Percentiles rank a stretch among this genome's conserved stretches.
Conservation (phyloP, 2,797 vertebrate genomes). For the Macropodus opercularis region DNA sequence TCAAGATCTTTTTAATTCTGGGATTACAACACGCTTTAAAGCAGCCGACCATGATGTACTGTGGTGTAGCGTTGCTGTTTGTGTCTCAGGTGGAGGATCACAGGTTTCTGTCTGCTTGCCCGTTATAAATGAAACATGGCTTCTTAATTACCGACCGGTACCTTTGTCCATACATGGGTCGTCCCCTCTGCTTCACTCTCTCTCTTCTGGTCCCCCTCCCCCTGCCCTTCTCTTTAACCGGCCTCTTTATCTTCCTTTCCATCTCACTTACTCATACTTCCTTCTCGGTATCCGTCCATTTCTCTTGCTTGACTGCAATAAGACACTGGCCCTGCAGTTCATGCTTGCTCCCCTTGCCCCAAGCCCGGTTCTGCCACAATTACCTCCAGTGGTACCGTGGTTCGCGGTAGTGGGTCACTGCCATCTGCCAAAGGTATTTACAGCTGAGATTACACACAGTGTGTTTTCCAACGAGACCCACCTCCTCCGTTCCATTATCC, state of each 20-base stretch:
- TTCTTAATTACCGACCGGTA: conserved; percentile 73
- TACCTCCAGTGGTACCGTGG: conserved; percentile 71
- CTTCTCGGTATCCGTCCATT: conserved; percentile 51
- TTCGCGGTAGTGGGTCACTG: conserved; percentile 72
- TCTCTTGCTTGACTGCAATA: conserved; percentile 73
- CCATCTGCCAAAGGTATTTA: conserved; percentile 72
- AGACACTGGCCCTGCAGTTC: conserved; percentile 75
- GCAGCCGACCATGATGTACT: conserved; percentile 21
- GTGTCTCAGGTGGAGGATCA: conserved; percentile 64
- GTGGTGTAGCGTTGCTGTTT: conserved; percentile 52
- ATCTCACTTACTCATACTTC: conserved; percentile 59
- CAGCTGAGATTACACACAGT: conserved; percentile 76
- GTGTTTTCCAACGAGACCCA: conserved; percentile 40
- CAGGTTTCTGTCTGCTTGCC: conserved; percentile 58
- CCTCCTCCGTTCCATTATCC: conserved; percentile 44
- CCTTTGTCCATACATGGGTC: conserved; percentile 63
- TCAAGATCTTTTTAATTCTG: no score
- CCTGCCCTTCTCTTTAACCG: neutral
- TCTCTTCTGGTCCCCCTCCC: conserved; percentile 10
- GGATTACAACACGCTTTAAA: conserved; percentile 37
- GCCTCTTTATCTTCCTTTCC: conserved; percentile 50
- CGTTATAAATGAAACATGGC: conserved; percentile 76
- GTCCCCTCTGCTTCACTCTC: conserved; percentile 19
- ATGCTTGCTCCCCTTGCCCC: conserved; percentile 64
- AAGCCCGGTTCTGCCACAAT: conserved; percentile 67